Evolutionary conservation across 2,888 invertebrate genomes (phyloP), one percentile per base, ranked within the genome.

Genomic region (Himalopsyche anomala): DNA sequence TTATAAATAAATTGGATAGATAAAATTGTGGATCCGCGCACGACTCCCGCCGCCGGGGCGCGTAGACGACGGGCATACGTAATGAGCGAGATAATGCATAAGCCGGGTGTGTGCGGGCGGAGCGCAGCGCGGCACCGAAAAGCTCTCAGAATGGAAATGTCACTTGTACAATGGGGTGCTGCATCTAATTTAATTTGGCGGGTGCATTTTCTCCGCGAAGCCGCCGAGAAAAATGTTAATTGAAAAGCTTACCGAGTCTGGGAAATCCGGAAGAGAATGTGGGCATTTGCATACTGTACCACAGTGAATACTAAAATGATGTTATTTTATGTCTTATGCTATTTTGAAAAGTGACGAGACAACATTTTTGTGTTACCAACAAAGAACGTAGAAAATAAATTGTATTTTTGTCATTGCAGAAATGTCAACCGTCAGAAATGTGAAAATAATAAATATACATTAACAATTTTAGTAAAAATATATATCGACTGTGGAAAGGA

Each of bases 1-100:
- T 74, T 74, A 74, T 74, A 74, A 74, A 74, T 74, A 74, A 74
- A 74, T 74, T 74, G 74, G 74, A 74, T 74, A 74, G 74, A 74
- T 74, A 74, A 74, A 74, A 74, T 74, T 74, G 74, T 19, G 74
- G 74, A 74, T 74, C 74, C 74, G 74, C 74, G 74, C 74, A 74
- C 74, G 74, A 38, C 74, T 74, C 74, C 51, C 36, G 74, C 74
- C 36, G 74, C 74, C 74, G 38, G 74, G 69, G 74, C 74, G 74
- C 74, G 74, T 74, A 74, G 74, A 74, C 38, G 74, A 74, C 74
- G 74, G 74, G 74, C 74, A 74, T 74, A 74, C 74, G 36, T 74
- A 74, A 74, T 74, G 74, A 74, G 74, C 38, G 74, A 36, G 74
- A 62, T 36, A 15, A 74, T 74, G 74, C 74, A 74, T 36, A 36